phyloP scores from a whole-genome alignment of 2,888 invertebrate species.

The Drosophila phalerata region DNA sequence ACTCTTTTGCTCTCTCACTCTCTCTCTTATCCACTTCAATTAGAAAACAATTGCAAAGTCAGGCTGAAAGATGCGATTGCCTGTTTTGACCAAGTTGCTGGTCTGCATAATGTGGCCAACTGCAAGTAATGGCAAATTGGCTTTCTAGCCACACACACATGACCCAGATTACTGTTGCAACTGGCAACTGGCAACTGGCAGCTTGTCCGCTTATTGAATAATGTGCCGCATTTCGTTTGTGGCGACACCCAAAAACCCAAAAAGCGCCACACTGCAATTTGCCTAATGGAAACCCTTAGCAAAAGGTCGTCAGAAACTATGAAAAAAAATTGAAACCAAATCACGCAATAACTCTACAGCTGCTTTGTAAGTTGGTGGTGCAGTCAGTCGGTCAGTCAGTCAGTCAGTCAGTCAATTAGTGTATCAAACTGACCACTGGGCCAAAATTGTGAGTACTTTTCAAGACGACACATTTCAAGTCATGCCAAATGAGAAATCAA shows the following conservation, averaged over 20 bases:
- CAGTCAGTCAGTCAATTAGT: constrained; percentile 42
- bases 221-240: constrained; percentile 63
- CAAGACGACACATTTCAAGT: background rate
- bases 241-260: constrained; percentile 45
- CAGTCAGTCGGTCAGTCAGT: constrained; percentile 54
- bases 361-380: constrained; percentile 58
- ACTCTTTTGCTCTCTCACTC: background rate
- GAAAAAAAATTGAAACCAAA: constrained; percentile 25
- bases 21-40: constrained; percentile 16
- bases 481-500: background rate
- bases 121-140: constrained; percentile 50
- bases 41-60: constrained; percentile 29
- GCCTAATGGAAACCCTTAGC: constrained; percentile 66
- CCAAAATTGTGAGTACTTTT: constrained; percentile 4
- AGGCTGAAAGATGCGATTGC: constrained; percentile 33
- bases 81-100: constrained; percentile 18
- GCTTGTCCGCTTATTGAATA: constrained; percentile 67
- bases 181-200: constrained; percentile 7
- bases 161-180: constrained; percentile 51
- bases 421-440: constrained; percentile 15
- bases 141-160: constrained; percentile 32
- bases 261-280: constrained; percentile 65
- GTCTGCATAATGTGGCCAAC: constrained; percentile 37
- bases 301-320: constrained; percentile 24
- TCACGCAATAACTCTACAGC: constrained; percentile 65